Percentiles rank a stretch among this genome's conserved stretches.
Evolutionary conservation across 1,140 invertebrate genomes (phyloP).

Genomic region (Venustaconcha ellipsiformis): DNA sequence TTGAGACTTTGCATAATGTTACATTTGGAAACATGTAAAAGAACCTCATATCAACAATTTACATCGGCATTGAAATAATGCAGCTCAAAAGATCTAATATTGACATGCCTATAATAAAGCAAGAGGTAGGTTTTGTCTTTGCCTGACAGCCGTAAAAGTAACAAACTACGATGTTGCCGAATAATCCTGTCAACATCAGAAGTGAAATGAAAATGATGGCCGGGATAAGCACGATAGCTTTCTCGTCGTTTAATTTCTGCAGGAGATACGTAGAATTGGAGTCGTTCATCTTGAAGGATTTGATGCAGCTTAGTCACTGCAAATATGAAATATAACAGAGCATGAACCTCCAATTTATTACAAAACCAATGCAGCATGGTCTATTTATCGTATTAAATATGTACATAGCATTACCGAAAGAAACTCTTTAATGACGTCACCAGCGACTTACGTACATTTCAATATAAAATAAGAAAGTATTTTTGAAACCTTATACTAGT

Average conservation of each 20-base stretch:
- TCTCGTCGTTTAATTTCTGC: slow-evolving; percentile 25
- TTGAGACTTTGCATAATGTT: slow-evolving; percentile 31
- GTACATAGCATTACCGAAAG: no score
- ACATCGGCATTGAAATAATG: slow-evolving; percentile 40
- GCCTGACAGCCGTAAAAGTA: slow-evolving; percentile 35
- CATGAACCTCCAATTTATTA: no score
- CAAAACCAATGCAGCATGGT: no score
- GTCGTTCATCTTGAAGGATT: no score
- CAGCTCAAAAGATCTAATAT: slow-evolving; percentile 44
- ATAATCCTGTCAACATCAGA: slow-evolving; percentile 28
- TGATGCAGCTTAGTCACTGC: no score
- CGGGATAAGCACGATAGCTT: slow-evolving; percentile 24
- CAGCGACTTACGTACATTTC: no score
- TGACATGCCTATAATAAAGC: slow-evolving; percentile 45
- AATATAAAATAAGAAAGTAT: no score
- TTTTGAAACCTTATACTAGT: no score
- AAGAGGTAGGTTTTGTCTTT: slow-evolving; percentile 10
- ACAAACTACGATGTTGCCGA: slow-evolving; percentile 36
- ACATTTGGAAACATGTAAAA: slow-evolving; percentile 36
- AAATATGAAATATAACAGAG: no score
- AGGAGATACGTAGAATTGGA: no score
- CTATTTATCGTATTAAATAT: no score
- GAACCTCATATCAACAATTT: slow-evolving; percentile 42
- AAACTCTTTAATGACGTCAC: no score
- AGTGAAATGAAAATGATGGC: slow-evolving; percentile 31